Evolutionary conservation across 2,888 invertebrate species (phyloP).

Genomic region (Callyntrura guangdongensis): DNA sequence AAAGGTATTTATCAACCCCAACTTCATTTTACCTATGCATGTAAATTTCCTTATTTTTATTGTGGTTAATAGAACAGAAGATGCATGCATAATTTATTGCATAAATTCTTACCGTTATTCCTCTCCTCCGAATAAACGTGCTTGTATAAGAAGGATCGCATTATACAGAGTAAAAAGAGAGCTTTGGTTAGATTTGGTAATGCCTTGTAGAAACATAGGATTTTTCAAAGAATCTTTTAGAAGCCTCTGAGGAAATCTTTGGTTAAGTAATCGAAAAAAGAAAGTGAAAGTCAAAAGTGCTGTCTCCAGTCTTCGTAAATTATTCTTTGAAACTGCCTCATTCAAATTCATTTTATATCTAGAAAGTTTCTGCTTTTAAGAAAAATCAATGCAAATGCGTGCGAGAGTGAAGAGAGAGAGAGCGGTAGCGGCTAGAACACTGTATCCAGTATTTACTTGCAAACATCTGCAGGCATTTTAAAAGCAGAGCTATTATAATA

Average conservation of each 20-base stretch:
- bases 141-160: not conserved
- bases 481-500: too few relatives aligned
- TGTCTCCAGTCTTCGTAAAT: constrained; percentile 46
- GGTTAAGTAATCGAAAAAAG: not conserved
- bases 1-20: too few relatives aligned
- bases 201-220: too few relatives aligned
- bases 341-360: constrained; percentile 13
- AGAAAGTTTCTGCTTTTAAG: not conserved
- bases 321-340: constrained; percentile 50
- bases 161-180: not conserved
- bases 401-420: not conserved
- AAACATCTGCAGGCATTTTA: too few relatives aligned
- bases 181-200: not conserved
- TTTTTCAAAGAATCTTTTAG: constrained; percentile 43
- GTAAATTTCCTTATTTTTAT: not conserved
- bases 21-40: too few relatives aligned
- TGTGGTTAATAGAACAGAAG: not conserved
- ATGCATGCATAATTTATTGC: too few relatives aligned
- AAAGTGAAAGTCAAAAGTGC: constrained; percentile 44
- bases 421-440: not conserved
- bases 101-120: not conserved
- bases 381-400: not conserved
- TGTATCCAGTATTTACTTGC: too few relatives aligned
- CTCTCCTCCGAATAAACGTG: not conserved
- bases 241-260: constrained; percentile 65